These are phyloP conservation scores for Heliornis fulica DNA, from an alignment of 2,113 vertebrate species.

Conservation along the genomic window DNA sequence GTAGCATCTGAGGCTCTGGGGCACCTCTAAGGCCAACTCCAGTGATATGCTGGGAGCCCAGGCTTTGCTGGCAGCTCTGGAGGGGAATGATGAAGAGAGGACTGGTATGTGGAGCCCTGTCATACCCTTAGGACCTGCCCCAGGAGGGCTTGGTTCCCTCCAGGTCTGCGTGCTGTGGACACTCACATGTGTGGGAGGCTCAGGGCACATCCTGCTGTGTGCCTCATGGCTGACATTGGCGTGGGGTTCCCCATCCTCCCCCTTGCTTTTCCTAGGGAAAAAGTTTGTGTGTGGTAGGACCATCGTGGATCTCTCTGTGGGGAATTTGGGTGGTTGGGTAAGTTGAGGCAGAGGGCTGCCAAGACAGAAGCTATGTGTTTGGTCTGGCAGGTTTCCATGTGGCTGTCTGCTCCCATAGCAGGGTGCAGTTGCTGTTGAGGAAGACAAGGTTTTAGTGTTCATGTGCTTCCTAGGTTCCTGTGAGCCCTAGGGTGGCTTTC, in stretches of 20 bases:
- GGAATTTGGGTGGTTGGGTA: neutral
- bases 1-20: neutral
- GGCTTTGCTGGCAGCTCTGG: neutral
- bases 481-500: neutral
- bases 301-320: neutral
- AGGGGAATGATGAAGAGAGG: rapidly evolving
- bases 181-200: neutral
- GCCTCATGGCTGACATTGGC: neutral
- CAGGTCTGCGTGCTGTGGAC: neutral
- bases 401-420: rapidly evolving
- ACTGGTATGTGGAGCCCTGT: too few species aligned
- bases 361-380: rapidly evolving
- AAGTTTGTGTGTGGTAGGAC: neutral
- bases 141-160: neutral
- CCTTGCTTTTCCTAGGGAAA: neutral
- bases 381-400: neutral
- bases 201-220: neutral
- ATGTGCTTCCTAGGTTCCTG: neutral
- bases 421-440: rapidly evolving
- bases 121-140: neutral
- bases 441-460: neutral
- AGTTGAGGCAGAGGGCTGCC: neutral
- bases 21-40: neutral
- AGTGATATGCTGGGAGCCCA: rapidly evolving
- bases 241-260: rapidly evolving